Evolutionary conservation across 64 coral and sea anemone genomes (phyloP).

Genomic region (Montipora capricornis): DNA sequence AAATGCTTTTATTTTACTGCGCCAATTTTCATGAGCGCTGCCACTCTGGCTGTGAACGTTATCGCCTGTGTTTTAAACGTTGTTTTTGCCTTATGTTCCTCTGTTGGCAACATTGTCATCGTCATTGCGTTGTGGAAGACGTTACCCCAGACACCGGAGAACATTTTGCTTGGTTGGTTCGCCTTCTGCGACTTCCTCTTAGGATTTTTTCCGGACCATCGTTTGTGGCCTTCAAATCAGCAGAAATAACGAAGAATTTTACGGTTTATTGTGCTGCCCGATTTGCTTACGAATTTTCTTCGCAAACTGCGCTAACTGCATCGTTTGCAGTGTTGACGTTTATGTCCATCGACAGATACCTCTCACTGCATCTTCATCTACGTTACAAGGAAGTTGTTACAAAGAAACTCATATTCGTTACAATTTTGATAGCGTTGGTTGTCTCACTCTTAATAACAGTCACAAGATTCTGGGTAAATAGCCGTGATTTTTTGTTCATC

Average conservation of each 20-base stretch:
- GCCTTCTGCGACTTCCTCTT: constrained; percentile 38
- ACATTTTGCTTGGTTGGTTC: constrained; percentile 41
- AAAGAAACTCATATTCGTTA: background rate
- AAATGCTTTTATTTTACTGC: constrained; percentile 32
- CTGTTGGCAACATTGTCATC: constrained; percentile 18
- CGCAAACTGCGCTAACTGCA: constrained; percentile 3
- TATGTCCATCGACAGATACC: constrained; percentile 33
- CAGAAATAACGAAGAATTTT: constrained; percentile 24
- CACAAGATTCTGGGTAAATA: background rate
- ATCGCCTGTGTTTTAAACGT: constrained; percentile 24
- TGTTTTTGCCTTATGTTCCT: constrained; percentile 6
- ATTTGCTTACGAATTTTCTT: constrained; percentile 15
- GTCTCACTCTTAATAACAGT: background rate
- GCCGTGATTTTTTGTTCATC: constrained; percentile 6
- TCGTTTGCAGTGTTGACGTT: constrained; percentile 21
- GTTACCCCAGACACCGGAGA: background rate
- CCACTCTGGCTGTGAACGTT: constrained; percentile 16
- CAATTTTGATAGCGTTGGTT: background rate
- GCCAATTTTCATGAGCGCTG: constrained; percentile 2
- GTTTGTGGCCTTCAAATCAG: constrained; percentile 11
- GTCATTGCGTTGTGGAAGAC: constrained; percentile 22
- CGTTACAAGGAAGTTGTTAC: constrained; percentile 34
- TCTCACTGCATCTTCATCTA: constrained; percentile 29
- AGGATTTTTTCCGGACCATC: constrained; percentile 25
- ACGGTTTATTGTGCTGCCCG: background rate